Conservation (phyloP, 2,888 invertebrate species). For the Drosophila fungiperda region DNA sequence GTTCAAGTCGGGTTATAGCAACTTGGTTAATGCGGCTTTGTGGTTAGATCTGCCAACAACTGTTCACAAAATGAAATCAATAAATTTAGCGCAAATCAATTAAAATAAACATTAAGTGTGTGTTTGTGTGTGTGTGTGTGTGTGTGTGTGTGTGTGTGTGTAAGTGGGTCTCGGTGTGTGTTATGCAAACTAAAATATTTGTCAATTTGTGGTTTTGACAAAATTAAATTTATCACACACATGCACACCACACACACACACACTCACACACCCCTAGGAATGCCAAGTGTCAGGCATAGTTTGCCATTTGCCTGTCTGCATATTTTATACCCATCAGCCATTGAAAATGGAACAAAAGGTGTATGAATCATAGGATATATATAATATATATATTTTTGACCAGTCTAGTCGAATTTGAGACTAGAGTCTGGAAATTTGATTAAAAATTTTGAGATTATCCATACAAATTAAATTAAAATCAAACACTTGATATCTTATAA, state of each 20-base stretch:
- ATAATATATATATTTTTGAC: not conserved
- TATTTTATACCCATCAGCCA: not conserved
- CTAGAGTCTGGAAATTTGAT: not conserved
- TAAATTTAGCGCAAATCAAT: slow-evolving; percentile 80
- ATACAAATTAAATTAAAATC: not conserved
- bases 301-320: slow-evolving; percentile 38
- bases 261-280: slow-evolving; percentile 7
- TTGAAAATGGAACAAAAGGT: not conserved
- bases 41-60: slow-evolving; percentile 55
- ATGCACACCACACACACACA: slow-evolving; percentile 7
- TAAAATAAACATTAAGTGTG: slow-evolving; percentile 59
- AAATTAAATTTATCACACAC: slow-evolving; percentile 74
- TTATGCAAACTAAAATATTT: slow-evolving; percentile 78
- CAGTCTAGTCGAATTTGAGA: not conserved
- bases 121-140: slow-evolving; percentile 9
- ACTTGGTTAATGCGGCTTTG: slow-evolving; percentile 52
- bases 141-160: slow-evolving; percentile 31
- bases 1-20: slow-evolving; percentile 39
- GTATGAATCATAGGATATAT: too few species aligned
- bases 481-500: not conserved
- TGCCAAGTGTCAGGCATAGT: slow-evolving; percentile 34
- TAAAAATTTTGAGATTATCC: not conserved
- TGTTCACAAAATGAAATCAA: slow-evolving; percentile 81
- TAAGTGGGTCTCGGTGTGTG: slow-evolving; percentile 39
- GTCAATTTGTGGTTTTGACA: slow-evolving; percentile 75